Conservation (phyloP, 1,140 invertebrate genomes). For the Asbolus verrucosus region DNA sequence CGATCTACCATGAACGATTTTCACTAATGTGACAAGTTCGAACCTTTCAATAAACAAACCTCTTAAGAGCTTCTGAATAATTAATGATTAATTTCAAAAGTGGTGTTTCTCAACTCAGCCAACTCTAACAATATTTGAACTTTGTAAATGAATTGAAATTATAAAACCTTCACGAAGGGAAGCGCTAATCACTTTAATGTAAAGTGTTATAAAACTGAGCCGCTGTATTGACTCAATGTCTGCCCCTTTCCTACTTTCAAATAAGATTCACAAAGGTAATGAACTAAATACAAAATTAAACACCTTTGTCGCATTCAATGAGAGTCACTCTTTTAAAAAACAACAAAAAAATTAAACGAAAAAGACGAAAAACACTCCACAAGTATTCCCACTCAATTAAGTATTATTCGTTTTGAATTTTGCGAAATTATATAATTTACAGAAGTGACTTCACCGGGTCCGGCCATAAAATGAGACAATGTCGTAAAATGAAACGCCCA, state of each 20-base stretch:
- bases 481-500: too few species aligned
- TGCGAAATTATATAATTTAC: too few species aligned
- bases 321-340: too few species aligned
- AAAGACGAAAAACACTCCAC: too few species aligned
- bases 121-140: slow-evolving; percentile 35
- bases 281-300: too few species aligned
- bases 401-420: too few species aligned
- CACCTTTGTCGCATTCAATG: too few species aligned
- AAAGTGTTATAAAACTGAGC: slow-evolving; percentile 23
- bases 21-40: slow-evolving; percentile 24
- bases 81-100: slow-evolving; percentile 25
- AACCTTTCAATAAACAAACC: neutral
- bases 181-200: slow-evolving; percentile 19
- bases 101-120: neutral
- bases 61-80: slow-evolving; percentile 11
- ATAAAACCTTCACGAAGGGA: neutral
- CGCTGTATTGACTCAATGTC: neutral
- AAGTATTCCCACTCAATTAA: too few species aligned
- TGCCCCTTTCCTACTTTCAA: neutral
- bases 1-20: too few species aligned
- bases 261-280: too few species aligned
- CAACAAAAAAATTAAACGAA: slow-evolving; percentile 1
- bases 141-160: slow-evolving; percentile 31
- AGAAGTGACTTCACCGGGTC: too few species aligned
- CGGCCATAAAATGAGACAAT: too few species aligned